These are phyloP conservation scores for Peromyscus californicus DNA, from an alignment of 2,113 vertebrate species.

Conservation along the genomic window DNA sequence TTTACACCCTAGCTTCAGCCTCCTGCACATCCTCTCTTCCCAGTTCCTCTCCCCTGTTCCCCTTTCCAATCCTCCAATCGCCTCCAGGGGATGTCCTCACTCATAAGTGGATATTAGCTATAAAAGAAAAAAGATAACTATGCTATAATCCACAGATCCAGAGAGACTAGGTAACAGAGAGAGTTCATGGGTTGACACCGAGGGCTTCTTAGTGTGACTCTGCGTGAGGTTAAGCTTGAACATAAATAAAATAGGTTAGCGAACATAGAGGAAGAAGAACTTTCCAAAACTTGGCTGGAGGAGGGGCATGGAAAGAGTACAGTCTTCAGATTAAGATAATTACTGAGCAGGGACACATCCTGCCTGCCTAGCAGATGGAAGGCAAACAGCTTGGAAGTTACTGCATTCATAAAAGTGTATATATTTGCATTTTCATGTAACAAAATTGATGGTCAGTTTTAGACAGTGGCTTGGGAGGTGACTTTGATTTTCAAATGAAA, in stretches of 20 bases:
- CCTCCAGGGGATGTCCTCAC: too few relatives aligned
- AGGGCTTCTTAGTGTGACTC: not conserved
- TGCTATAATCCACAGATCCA: not conserved
- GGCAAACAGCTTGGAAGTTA: not conserved
- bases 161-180: not conserved
- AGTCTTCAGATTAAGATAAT: not conserved
- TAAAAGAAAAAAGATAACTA: not conserved
- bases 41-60: not conserved
- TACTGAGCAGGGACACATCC: rapidly evolving
- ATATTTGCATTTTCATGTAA: not conserved
- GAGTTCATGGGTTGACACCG: not conserved
- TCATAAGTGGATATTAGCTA: not conserved
- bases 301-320: not conserved
- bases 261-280: not conserved
- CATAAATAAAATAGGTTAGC: not conserved
- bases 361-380: not conserved
- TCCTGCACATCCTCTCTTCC: not conserved
- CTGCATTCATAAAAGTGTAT: not conserved
- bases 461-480: not conserved
- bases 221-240: not conserved
- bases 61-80: not conserved
- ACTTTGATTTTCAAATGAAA: conserved; percentile 4
- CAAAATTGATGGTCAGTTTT: not conserved
- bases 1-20: not conserved
- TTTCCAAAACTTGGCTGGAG: not conserved